These are phyloP conservation scores for Trichopria drosophilae DNA, from an alignment of 2,888 invertebrate genomes.

Conservation along the genomic window DNA sequence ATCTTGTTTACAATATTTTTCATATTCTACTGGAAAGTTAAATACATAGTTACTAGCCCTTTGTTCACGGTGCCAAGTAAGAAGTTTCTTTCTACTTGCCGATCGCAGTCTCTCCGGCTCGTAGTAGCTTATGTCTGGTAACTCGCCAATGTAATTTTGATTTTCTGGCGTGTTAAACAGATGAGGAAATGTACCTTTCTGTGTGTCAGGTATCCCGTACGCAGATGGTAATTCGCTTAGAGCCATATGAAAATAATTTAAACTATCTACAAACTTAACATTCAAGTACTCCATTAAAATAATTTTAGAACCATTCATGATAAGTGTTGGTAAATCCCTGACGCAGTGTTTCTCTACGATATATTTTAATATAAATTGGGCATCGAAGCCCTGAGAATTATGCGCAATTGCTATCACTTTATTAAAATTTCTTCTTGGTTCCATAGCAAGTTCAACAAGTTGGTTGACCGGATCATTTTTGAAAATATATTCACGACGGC, in stretches of 20 bases:
- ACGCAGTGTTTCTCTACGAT: too few species aligned
- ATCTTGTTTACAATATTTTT: conserved; percentile 33
- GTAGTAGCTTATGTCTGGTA: conserved; percentile 29
- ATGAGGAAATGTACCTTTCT: conserved; percentile 37
- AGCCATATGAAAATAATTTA: conserved; percentile 43
- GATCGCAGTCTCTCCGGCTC: conserved; percentile 16
- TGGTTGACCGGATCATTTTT: conserved; percentile 10
- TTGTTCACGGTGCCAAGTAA: conserved; percentile 32
- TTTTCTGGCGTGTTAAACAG: conserved; percentile 34
- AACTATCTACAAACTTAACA: conserved; percentile 35
- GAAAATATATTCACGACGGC: conserved; percentile 22
- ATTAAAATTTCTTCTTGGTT: conserved; percentile 2
- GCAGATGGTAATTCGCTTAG: conserved; percentile 38
- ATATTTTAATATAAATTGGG: conserved; percentile 11
- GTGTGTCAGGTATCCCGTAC: conserved; percentile 33
- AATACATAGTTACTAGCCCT: conserved; percentile 24
- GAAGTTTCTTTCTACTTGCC: conserved; percentile 7
- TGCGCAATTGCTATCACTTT: conserved; percentile 26
- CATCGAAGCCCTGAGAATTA: conserved; percentile 21
- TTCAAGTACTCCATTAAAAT: conserved; percentile 26
- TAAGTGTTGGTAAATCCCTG: conserved; percentile 35
- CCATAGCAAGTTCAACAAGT: conserved; percentile 19
- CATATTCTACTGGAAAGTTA: conserved; percentile 34
- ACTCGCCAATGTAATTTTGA: conserved; percentile 27
- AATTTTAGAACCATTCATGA: conserved; percentile 34